Base-by-base conservation (phyloP, 2,113 vertebrate genomes). In the Forbesichthys papilliferus region DNA sequence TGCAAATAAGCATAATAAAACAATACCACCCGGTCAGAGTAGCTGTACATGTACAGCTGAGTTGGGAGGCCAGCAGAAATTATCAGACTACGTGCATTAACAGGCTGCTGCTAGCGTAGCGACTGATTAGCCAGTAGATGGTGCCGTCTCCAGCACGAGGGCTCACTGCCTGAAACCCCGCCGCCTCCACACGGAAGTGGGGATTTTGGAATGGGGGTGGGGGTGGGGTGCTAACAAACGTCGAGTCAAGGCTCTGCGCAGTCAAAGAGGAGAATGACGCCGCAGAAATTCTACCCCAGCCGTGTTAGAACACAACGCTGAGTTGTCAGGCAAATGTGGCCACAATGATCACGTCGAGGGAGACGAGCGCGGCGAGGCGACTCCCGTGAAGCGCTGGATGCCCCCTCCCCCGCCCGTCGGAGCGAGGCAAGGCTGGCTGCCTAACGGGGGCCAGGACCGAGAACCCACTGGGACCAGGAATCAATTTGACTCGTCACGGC, bases 61-160 rank as follows among this genome's bases (percentile, higher is more conserved):
- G 67, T 42, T 56, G 61, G 69, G 66, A 60, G 53, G 54, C 33
- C 64, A 3, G 67, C 69, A 49, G 16, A 34, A 69, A 56, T 48
- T 62, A 36, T 4, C 20, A 48, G 12, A 9, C 79, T 0, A 82
- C 85, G 82, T 83, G 64, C 80, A 86, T 84, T 70, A 87, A 82
- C 81, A 74, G 18, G 18, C 33, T 55, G 68, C 33, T 55, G 66
- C 78, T 77, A 73, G 87, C 79, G 79, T 46, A 74, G 84, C 13
- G 5, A 85, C 51, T 82, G 76, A 91, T 89, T 85, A 92, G 63
- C 92, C 92, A 92, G 91, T 84, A 93, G 92, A 88, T 93, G 91
- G 92, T 85, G 92, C 90, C 69, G 80, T 89, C 71, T 79, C 61
- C 86, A 88, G 77, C 77, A 74, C 16, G 9, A 65, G 49, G 11